These are phyloP conservation scores for Helobdella robusta DNA, from an alignment of 2,888 invertebrate species.

Conservation along the genomic window DNA sequence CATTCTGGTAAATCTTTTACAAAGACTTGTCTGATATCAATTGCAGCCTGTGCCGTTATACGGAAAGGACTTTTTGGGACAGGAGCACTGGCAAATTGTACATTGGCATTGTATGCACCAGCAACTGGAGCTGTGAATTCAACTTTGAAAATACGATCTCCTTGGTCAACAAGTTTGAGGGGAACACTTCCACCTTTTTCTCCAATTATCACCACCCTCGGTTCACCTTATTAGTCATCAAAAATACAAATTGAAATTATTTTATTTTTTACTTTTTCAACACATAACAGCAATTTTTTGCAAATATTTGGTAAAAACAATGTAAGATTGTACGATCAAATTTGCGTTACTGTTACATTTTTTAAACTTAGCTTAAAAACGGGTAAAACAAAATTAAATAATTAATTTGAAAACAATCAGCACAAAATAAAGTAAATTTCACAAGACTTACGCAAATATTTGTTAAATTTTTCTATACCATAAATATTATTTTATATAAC, in stretches of 20 bases:
- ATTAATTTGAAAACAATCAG: too few relatives aligned
- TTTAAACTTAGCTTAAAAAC: too few relatives aligned
- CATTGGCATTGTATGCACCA: conserved; percentile 45
- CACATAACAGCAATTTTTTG: not conserved
- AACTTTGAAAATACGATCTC: conserved; percentile 44
- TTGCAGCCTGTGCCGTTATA: conserved; percentile 38
- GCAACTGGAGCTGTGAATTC: conserved; percentile 46
- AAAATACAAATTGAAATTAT: too few relatives aligned
- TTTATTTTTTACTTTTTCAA: not conserved
- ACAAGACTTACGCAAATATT: too few relatives aligned
- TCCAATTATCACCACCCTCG: conserved; percentile 53
- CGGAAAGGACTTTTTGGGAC: conserved; percentile 47
- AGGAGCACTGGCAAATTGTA: conserved; percentile 44
- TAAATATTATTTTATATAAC: too few relatives aligned
- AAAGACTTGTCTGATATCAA: conserved; percentile 23
- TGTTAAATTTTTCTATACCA: too few relatives aligned
- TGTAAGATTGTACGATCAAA: too few relatives aligned
- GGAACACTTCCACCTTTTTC: conserved; percentile 58
- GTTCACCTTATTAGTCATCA: conserved; percentile 50
- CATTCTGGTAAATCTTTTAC: conserved; percentile 26
- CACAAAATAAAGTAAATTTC: too few relatives aligned
- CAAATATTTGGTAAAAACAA: too few relatives aligned
- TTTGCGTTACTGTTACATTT: too few relatives aligned
- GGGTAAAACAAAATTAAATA: too few relatives aligned
- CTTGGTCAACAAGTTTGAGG: conserved; percentile 63